Evolutionary conservation across 53 echinoderm and acorn worm species (phyloP), one percentile per base, ranked within the genome.

Genomic region (Astropecten irregularis): DNA sequence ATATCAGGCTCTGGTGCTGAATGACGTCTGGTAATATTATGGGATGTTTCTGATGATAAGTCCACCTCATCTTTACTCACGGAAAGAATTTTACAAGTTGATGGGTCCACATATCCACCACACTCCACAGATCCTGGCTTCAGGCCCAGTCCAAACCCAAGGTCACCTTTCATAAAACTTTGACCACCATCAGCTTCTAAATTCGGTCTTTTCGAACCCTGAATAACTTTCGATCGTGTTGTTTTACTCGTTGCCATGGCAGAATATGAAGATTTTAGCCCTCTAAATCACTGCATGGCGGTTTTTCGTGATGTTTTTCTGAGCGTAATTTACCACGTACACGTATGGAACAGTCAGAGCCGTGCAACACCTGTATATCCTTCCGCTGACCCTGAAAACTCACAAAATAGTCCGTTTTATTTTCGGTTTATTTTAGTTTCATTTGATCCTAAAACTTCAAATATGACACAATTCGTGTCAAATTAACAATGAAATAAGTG

Each of bases 131-230:
- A 84, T 35, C 93, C 93, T 27, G 93, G 93, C 63, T 87, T 90
- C 10, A 93, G 66, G 21, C 93, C 93, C n/a, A 76, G 71, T 1
- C 93, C 93, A 47, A 87, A 66, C 3, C 93, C 93, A 2, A 93
- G 40, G 73, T 93, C 93, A 20, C 90, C 93, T 68, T 67, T 35
- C 36, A 26, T 57, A 3, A 74, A 56, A 19, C 32, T 51, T 30
- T 71, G 71, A 25, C 38, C 14, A 34, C 35, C 3, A 34, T 72
- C 73, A 38, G 10, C 39, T 38, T 39, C 56, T 35, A 21, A 74
- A 33, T 25, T 26, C 14, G 74, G 26, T 57, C 39, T 27, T 7
- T 46, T 31, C 13, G 21, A 42, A 46, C 46, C 9, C 11, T 34
- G 0, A 72, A 19, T 52, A 3, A 32, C 36, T 38, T 14, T 28